A percentile compares a stretch with the other conserved stretches of the same genome.
phyloP scores from a whole-genome alignment of 2,113 vertebrate species.

The Taurulus bubalis region DNA sequence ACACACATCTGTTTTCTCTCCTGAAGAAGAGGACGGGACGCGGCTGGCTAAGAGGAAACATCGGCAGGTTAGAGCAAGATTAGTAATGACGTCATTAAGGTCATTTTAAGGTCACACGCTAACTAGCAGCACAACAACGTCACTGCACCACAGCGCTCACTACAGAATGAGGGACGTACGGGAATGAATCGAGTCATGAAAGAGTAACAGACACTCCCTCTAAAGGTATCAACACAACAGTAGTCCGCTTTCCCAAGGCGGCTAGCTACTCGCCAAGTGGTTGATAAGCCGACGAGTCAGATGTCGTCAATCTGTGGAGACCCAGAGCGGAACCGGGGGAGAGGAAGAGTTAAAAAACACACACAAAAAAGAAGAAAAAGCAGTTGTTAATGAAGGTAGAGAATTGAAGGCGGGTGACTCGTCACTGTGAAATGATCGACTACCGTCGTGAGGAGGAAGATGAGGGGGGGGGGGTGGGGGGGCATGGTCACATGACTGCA shows the following conservation, averaged over 20 bases:
- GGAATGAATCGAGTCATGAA: conserved; percentile 5
- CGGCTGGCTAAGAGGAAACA: conserved; percentile 50
- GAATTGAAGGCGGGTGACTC: neutral
- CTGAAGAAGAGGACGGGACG: conserved; percentile 1
- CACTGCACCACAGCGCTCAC: conserved; percentile 52
- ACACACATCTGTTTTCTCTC: no score
- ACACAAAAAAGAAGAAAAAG: conserved; percentile 36
- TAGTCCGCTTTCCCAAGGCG: conserved; percentile 53
- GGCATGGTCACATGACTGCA: conserved; percentile 27
- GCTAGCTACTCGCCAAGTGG: conserved; percentile 81
- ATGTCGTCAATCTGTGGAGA: conserved; percentile 77
- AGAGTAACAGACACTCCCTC: conserved; percentile 4
- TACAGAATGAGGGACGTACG: conserved; percentile 18
- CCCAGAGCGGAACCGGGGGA: conserved; percentile 38
- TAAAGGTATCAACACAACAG: conserved; percentile 13
- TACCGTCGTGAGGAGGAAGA: conserved; percentile 26
- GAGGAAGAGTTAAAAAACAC: conserved; percentile 14
- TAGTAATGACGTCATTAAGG: conserved; percentile 22
- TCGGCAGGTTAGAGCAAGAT: conserved; percentile 28
- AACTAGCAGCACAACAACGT: conserved; percentile 22
- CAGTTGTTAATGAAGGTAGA: conserved; percentile 58
- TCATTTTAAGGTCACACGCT: conserved; percentile 19
- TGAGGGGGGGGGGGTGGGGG: neutral
- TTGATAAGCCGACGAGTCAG: conserved; percentile 70
- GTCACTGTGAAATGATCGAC: neutral